Conservation (phyloP, 1,140 invertebrate genomes). For the Drosophila watanabei region DNA sequence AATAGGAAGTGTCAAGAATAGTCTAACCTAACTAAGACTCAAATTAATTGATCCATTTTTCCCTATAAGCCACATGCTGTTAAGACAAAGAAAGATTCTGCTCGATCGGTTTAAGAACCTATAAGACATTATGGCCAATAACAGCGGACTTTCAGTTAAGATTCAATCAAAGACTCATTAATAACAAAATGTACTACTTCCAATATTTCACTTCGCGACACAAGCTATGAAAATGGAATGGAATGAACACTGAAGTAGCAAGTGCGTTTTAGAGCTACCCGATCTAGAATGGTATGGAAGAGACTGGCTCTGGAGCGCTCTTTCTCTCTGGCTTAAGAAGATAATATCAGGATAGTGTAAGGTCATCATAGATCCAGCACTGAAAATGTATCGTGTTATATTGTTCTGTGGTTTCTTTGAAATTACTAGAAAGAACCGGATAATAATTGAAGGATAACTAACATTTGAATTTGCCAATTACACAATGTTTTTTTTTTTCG, state of each 20-base stretch:
- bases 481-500: not conserved
- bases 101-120: not conserved
- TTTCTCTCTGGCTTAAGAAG: no score
- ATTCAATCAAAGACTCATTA: not conserved
- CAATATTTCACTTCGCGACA: no score
- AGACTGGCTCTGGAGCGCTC: no score
- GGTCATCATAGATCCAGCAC: no score
- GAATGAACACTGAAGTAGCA: not conserved
- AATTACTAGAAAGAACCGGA: no score
- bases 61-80: not conserved
- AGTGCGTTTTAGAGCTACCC: not conserved
- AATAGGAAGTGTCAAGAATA: not conserved
- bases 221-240: no score
- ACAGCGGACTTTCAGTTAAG: not conserved
- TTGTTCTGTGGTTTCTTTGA: no score
- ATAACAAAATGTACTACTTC: not conserved
- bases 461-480: not conserved
- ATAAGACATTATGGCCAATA: not conserved
- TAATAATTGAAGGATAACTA: not conserved
- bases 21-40: not conserved
- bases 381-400: no score
- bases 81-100: not conserved
- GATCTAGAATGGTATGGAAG: no score
- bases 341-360: no score
- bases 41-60: no score